Conservation (phyloP, 1,140 invertebrate species). For the Hycleus phaleratus region DNA sequence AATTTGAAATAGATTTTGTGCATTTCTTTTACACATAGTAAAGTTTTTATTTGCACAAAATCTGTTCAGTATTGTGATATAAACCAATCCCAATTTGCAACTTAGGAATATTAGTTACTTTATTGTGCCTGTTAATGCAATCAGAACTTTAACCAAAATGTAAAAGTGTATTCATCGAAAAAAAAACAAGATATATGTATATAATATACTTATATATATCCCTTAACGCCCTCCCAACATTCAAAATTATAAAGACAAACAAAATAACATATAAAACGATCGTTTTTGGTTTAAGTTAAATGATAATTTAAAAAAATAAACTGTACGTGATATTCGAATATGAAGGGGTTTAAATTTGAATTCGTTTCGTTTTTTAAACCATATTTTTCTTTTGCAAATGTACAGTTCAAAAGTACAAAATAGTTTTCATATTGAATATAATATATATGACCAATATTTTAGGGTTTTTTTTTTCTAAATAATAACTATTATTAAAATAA, state of each 20-base stretch:
- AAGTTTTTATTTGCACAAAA: constrained; percentile 17
- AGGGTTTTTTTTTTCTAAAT: constrained; percentile 1
- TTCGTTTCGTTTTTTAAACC: no score
- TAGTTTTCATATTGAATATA: constrained; percentile 20
- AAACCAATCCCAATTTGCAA: constrained; percentile 19
- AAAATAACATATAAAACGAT: not conserved
- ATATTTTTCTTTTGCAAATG: constrained; percentile 17
- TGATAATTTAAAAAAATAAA: not conserved
- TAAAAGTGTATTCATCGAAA: constrained; percentile 28
- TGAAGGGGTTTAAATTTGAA: constrained; percentile 14
- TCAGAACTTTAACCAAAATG: constrained; percentile 27
- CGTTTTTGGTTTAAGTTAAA: not conserved
- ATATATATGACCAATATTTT: constrained; percentile 24
- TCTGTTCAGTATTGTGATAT: constrained; percentile 37
- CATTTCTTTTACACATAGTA: constrained; percentile 8
- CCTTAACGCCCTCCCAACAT: not conserved
- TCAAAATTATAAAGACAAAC: not conserved
- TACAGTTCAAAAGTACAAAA: constrained; percentile 28
- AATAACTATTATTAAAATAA: not conserved
- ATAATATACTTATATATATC: constrained; percentile 18
- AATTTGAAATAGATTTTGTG: constrained; percentile 26
- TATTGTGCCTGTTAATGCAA: constrained; percentile 36
- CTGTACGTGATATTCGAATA: constrained; percentile 16
- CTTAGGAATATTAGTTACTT: constrained; percentile 32
- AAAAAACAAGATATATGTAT: not conserved